These are phyloP conservation scores for Epinephelus malabaricus DNA, from an alignment of 2,797 vertebrate species.

Conservation along the genomic window DNA sequence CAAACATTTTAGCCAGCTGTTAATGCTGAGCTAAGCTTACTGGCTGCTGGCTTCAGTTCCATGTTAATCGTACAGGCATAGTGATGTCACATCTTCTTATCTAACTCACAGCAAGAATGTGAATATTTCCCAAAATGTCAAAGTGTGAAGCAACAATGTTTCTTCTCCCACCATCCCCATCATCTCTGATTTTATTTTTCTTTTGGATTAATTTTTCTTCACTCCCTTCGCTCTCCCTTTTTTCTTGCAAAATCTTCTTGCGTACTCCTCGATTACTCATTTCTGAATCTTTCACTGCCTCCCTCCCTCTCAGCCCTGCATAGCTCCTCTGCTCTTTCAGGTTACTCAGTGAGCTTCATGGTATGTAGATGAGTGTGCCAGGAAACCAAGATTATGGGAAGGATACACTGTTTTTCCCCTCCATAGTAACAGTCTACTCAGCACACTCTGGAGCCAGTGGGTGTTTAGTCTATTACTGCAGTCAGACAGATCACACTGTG, in stretches of 20 bases:
- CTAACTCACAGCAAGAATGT: not conserved
- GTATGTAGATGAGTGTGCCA: slow-evolving; percentile 68
- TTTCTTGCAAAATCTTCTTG: slow-evolving; percentile 36
- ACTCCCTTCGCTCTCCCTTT: slow-evolving; percentile 27
- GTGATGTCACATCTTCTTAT: not conserved
- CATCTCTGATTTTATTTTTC: slow-evolving; percentile 21
- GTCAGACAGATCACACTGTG: slow-evolving; percentile 46
- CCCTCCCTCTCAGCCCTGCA: slow-evolving; percentile 46
- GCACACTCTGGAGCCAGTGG: slow-evolving; percentile 46
- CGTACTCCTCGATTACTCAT: slow-evolving; percentile 33
- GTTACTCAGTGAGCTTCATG: slow-evolving; percentile 70
- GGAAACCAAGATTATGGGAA: slow-evolving; percentile 40
- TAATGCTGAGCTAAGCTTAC: not conserved
- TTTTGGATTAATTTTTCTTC: slow-evolving; percentile 8
- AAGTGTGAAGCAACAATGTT: not conserved
- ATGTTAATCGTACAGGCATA: not conserved
- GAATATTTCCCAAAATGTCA: not conserved
- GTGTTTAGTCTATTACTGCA: slow-evolving; percentile 28
- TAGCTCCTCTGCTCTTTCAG: slow-evolving; percentile 67
- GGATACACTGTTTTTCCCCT: slow-evolving; percentile 17
- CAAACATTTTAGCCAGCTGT: not conserved
- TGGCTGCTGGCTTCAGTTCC: not conserved
- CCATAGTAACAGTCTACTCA: slow-evolving; percentile 63
- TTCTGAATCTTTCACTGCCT: slow-evolving; percentile 38
- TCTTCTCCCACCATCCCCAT: not conserved